Conservation (phyloP, 2,797 vertebrate species). For the Sebastes melanostomus region DNA sequence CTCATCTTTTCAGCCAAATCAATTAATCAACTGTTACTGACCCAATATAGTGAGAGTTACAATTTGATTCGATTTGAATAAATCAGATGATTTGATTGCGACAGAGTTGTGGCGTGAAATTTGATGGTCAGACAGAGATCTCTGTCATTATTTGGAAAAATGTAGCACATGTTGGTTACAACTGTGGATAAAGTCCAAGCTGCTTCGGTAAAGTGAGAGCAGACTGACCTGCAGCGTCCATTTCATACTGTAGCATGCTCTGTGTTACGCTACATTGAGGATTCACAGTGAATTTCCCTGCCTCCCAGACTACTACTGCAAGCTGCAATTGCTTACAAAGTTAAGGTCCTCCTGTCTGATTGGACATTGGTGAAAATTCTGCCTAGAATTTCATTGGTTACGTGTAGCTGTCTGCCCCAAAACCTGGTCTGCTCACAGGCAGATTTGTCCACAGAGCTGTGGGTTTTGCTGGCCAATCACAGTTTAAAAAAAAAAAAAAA, state of each 20-base stretch:
- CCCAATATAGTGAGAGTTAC: no score
- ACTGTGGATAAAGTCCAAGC: background rate
- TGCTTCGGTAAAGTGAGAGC: background rate
- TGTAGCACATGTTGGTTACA: background rate
- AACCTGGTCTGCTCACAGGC: slow-evolving; percentile 33
- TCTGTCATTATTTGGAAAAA: background rate
- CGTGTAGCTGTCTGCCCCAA: background rate
- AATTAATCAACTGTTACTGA: background rate
- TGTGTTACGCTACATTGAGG: background rate
- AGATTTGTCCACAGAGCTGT: slow-evolving; percentile 25
- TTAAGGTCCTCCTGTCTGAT: slow-evolving; percentile 29
- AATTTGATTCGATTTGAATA: background rate
- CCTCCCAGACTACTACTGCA: background rate
- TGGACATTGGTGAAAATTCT: background rate
- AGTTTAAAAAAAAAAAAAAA: background rate
- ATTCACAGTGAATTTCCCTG: background rate
- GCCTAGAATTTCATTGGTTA: slow-evolving; percentile 31
- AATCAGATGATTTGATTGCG: background rate
- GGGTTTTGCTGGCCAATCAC: slow-evolving; percentile 3
- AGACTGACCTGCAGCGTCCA: background rate
- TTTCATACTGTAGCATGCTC: background rate
- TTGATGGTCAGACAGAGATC: background rate
- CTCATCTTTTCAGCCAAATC: background rate
- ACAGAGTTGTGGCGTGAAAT: background rate
- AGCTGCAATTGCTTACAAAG: slow-evolving; percentile 6